A percentile compares a stretch with the other conserved stretches of the same genome.
phyloP scores from a whole-genome alignment of 2,888 invertebrate genomes.

The Drosophila lutescens region DNA sequence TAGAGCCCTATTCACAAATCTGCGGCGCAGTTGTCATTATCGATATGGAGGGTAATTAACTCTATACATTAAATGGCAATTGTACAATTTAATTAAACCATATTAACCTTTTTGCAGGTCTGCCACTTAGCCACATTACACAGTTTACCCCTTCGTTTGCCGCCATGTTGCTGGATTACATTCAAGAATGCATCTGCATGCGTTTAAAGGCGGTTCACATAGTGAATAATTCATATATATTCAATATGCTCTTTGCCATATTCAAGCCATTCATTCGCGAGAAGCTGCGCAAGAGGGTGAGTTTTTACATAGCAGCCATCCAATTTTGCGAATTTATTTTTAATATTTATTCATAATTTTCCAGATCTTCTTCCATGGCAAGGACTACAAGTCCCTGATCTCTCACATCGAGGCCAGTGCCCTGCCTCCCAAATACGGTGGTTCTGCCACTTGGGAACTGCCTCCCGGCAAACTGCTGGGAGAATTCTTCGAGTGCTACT shows the following conservation, averaged over 20 bases:
- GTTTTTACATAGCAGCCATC: constrained; percentile 50
- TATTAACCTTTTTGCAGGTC: constrained; percentile 76
- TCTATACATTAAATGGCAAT: not conserved
- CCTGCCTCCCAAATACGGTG: constrained; percentile 88
- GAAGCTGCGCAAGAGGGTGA: constrained; percentile 91
- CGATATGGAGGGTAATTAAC: constrained; percentile 87
- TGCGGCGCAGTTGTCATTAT: constrained; percentile 90
- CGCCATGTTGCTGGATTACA: constrained; percentile 89
- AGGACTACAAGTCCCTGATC: constrained; percentile 87
- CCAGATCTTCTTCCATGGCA: constrained; percentile 90
- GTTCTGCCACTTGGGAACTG: constrained; percentile 86
- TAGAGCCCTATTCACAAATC: constrained; percentile 92
- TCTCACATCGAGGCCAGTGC: constrained; percentile 86
- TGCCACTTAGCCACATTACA: constrained; percentile 89
- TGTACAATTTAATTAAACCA: not conserved
- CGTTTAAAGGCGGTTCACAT: constrained; percentile 94
- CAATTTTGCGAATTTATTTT: not conserved
- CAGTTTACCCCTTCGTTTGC: constrained; percentile 92
- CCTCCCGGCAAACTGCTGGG: constrained; percentile 88
- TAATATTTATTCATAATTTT: constrained; percentile 1
- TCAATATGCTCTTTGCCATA: constrained; percentile 93
- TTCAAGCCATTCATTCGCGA: constrained; percentile 95
- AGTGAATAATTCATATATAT: constrained; percentile 94
- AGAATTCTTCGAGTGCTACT: constrained; percentile 88
- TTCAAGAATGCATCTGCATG: constrained; percentile 92